These are phyloP conservation scores for Helobdella robusta DNA, from an alignment of 2,888 invertebrate species.

Conservation along the genomic window DNA sequence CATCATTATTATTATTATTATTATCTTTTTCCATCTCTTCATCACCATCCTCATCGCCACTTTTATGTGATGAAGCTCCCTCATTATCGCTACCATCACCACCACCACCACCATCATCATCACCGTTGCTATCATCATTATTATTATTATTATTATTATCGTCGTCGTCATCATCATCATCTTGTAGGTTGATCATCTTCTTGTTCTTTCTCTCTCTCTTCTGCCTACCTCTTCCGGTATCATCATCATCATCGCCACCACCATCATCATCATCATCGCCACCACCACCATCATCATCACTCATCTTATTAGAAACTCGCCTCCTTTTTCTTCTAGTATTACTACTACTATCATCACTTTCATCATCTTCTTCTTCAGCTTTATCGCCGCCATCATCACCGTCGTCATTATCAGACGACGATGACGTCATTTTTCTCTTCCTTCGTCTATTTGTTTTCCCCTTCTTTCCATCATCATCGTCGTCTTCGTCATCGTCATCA, in stretches of 20 bases:
- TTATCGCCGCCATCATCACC: background rate
- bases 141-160: background rate
- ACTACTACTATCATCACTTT: background rate
- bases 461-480: background rate
- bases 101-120: background rate
- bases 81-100: background rate
- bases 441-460: background rate
- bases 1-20: background rate
- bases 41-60: conserved; percentile 13
- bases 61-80: background rate
- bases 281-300: background rate
- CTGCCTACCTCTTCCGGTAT: background rate
- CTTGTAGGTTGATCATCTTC: background rate
- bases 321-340: background rate
- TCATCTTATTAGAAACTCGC: background rate
- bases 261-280: background rate
- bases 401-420: background rate
- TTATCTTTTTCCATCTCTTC: background rate
- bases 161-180: background rate
- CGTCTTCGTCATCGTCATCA: background rate
- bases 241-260: background rate
- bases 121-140: background rate
- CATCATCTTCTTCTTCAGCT: background rate
- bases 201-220: background rate
- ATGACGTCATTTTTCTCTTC: background rate